Conservation (phyloP, 2,797 vertebrate species). For the Molossus molossus region DNA sequence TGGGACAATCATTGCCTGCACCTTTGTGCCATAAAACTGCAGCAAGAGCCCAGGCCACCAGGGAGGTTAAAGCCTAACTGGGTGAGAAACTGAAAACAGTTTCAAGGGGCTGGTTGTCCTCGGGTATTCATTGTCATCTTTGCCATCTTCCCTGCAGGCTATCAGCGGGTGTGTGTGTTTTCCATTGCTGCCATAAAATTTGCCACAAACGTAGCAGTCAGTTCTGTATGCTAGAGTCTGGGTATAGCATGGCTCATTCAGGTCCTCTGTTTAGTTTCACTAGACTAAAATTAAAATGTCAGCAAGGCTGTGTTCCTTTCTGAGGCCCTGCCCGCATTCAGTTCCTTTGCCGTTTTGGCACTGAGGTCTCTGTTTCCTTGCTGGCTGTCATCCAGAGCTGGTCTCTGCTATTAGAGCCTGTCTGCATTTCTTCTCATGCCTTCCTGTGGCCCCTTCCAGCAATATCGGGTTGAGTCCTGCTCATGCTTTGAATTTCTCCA, state of each 20-base stretch:
- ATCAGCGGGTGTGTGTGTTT: neutral
- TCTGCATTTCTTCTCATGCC: conserved; percentile 1
- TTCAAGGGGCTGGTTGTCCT: neutral
- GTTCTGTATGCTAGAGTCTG: neutral
- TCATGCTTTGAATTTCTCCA: neutral
- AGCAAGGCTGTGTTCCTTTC: neutral
- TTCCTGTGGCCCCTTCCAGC: neutral
- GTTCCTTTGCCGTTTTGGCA: conserved; percentile 18
- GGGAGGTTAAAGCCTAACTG: neutral
- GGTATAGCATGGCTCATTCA: neutral
- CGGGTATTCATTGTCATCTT: neutral
- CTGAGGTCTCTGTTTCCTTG: neutral
- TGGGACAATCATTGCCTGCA: neutral
- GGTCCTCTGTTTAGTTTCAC: conserved; percentile 34
- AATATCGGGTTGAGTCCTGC: neutral
- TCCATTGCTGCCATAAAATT: conserved; percentile 21
- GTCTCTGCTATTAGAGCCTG: neutral
- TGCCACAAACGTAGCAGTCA: neutral
- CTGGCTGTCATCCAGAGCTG: neutral
- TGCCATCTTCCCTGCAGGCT: neutral
- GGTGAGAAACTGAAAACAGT: neutral
- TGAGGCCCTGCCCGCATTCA: conserved; percentile 19
- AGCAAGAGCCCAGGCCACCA: neutral
- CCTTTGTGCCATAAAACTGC: neutral
- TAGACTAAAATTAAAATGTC: conserved; percentile 43